Evolutionary conservation across 2,888 invertebrate genomes (phyloP).

Genomic region (Drosophila kambysellisi): DNA sequence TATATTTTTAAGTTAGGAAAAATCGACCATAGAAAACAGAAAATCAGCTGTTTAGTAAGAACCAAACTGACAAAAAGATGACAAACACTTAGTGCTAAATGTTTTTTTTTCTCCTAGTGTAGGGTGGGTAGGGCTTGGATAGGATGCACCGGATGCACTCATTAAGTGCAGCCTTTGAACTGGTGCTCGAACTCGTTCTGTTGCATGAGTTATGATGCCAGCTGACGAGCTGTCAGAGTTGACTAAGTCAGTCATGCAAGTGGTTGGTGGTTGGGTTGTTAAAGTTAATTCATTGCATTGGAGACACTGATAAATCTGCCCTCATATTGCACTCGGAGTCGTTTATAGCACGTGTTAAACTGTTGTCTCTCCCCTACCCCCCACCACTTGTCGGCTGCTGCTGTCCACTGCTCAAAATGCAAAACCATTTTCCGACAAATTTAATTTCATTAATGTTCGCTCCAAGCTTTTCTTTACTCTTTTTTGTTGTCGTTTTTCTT

Average conservation of each 20-base stretch:
- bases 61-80: not conserved
- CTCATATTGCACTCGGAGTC: constrained; percentile 31
- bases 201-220: constrained; percentile 76
- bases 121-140: constrained; percentile 5
- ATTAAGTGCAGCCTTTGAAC: constrained; percentile 74
- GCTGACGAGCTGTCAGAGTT: constrained; percentile 76
- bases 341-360: constrained; percentile 54
- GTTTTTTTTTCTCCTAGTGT: not conserved
- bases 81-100: not conserved
- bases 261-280: constrained; percentile 47
- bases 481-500: constrained; percentile 1
- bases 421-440: constrained; percentile 73
- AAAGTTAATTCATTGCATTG: constrained; percentile 62
- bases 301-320: constrained; percentile 32
- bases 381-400: not conserved
- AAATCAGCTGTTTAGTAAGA: not conserved
- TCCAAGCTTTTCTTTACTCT: constrained; percentile 36
- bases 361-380: not conserved
- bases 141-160: constrained; percentile 72
- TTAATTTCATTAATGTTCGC: constrained; percentile 71
- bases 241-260: constrained; percentile 42
- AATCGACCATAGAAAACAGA: not conserved
- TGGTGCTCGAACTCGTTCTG: constrained; percentile 19
- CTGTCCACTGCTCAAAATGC: constrained; percentile 26
- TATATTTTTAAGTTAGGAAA: not conserved